Evolutionary conservation across 35 echinoderm and acorn worm species (phyloP).

Genomic region (Anneissia japonica): DNA sequence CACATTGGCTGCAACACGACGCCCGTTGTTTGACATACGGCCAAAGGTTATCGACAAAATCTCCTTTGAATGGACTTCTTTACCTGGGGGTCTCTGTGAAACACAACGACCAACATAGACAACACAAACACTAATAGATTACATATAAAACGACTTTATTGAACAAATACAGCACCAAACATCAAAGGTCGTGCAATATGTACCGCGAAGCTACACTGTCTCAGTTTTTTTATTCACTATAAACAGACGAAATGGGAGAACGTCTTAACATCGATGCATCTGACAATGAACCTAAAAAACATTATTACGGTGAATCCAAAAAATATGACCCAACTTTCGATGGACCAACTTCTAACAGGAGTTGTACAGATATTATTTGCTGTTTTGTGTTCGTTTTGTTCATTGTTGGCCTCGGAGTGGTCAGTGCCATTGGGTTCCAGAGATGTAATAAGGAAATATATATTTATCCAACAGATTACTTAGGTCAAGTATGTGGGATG

Average conservation of each 20-base stretch:
- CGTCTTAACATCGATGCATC: not conserved
- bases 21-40: too few relatives aligned
- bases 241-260: not conserved
- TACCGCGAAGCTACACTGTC: too few relatives aligned
- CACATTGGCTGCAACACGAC: too few relatives aligned
- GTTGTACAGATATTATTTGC: slow-evolving; percentile 93
- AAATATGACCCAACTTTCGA: slow-evolving; percentile 62
- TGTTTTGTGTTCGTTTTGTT: slow-evolving; percentile 74
- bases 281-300: slow-evolving; percentile 3
- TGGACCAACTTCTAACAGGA: slow-evolving; percentile 65
- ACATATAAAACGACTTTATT: too few relatives aligned
- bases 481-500: slow-evolving; percentile 59
- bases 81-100: too few relatives aligned
- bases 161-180: too few relatives aligned
- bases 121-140: too few relatives aligned
- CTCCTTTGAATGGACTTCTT: too few relatives aligned
- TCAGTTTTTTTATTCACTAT: too few relatives aligned
- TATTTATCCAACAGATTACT: slow-evolving; percentile 68
- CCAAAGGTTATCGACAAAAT: too few relatives aligned
- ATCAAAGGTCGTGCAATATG: too few relatives aligned
- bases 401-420: slow-evolving; percentile 43
- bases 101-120: too few relatives aligned
- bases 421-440: slow-evolving; percentile 55
- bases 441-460: slow-evolving; percentile 65
- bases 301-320: slow-evolving; percentile 73